Evolutionary conservation across 2,797 vertebrate species (phyloP).

Genomic region (Sebastes ruberrimus): DNA sequence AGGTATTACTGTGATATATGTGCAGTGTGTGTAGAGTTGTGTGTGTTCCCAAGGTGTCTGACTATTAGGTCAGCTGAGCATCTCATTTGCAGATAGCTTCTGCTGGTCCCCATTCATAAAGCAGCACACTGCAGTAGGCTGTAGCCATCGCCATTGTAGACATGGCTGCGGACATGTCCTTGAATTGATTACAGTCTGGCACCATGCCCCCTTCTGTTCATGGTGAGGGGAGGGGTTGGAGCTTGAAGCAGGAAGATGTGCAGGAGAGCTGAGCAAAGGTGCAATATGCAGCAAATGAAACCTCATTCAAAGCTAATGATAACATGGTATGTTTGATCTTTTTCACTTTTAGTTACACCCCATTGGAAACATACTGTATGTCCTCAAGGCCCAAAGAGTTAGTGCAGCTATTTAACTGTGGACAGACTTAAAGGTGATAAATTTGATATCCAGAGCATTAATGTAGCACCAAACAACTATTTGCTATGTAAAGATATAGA

Average conservation of each 20-base stretch:
- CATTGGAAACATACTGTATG: not conserved
- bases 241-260: not conserved
- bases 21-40: not conserved
- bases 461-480: too few relatives aligned
- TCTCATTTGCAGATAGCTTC: conserved; percentile 9
- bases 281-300: not conserved
- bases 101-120: conserved; percentile 35
- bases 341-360: not conserved
- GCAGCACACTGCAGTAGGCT: conserved; percentile 42
- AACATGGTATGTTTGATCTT: not conserved
- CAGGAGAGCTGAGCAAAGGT: not conserved
- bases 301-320: not conserved
- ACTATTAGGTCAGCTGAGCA: conserved; percentile 4
- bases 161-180: conserved; percentile 61
- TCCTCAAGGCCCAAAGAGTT: not conserved
- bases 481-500: too few relatives aligned
- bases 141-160: conserved; percentile 44
- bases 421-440: not conserved
- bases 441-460: too few relatives aligned
- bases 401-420: not conserved
- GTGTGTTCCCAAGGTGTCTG: not conserved
- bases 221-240: conserved; percentile 9
- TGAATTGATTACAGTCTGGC: conserved; percentile 54
- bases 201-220: conserved; percentile 20
- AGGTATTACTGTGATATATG: not conserved